Conservation (phyloP, 2,888 invertebrate species). For the Trissoscelio sp. region DNA sequence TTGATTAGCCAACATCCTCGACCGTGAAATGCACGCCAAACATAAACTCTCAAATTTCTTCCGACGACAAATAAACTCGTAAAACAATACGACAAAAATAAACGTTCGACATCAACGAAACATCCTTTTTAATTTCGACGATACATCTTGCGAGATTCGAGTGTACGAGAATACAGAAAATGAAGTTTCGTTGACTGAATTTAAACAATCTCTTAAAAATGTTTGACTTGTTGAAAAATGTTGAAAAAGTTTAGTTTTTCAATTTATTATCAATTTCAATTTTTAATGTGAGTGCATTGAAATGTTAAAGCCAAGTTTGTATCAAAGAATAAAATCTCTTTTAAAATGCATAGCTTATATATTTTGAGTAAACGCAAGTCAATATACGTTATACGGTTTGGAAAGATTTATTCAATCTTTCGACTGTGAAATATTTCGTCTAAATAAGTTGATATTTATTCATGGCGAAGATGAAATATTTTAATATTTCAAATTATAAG, state of each 20-base stretch:
- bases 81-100: conserved; percentile 1
- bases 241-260: too few relatives aligned
- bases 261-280: too few relatives aligned
- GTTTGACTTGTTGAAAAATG: too few relatives aligned
- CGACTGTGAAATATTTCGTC: conserved; percentile 24
- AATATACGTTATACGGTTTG: conserved; percentile 19
- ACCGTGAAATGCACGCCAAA: conserved; percentile 68
- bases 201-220: too few relatives aligned
- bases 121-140: too few relatives aligned
- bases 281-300: too few relatives aligned
- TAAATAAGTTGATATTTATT: conserved; percentile 53
- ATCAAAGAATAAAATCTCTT: too few relatives aligned
- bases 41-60: conserved; percentile 39
- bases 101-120: too few relatives aligned
- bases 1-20: conserved; percentile 70
- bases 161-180: too few relatives aligned
- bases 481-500: conserved; percentile 20
- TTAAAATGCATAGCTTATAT: conserved; percentile 27
- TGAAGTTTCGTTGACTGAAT: too few relatives aligned
- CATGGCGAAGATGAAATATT: conserved; percentile 34
- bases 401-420: conserved; percentile 28
- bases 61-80: conserved; percentile 8
- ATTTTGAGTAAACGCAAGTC: conserved; percentile 14
- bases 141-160: too few relatives aligned
- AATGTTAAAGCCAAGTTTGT: too few relatives aligned